Evolutionary conservation across 2,888 invertebrate genomes (phyloP), one percentile per base, ranked within the genome.

Genomic region (Mesorhabditis belari): DNA sequence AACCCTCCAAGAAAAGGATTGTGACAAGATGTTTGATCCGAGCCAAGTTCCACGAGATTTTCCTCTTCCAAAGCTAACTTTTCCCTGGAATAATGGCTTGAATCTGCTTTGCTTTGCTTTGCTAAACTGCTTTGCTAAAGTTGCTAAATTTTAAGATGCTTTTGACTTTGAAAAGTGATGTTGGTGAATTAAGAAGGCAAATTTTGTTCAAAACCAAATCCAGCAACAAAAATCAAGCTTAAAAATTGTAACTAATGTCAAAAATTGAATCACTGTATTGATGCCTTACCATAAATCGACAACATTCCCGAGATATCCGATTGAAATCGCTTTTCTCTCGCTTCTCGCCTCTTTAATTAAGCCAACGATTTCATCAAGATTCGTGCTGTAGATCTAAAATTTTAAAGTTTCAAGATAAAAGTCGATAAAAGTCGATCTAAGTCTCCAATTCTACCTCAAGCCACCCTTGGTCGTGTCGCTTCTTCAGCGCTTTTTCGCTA

Each of bases 1-100:
- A n/a, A 35, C 0, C 87, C 87, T 0, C 86, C 87, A 52, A 83
- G 82, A 77, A 83, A 86, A 0, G 86, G 86, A 73, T 86, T 86
- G 76, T 87, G 87, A 57, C 85, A 85, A 0, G 86, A 86, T 0
- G 87, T 87, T 77, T 87, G 87, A 76, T 87, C 87, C 2, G 86
- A 86, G 0, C 86, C 87, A 19, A 87, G 79, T 51, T 87, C 86
- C 0, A 83, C 86, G 27, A 87, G 75, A n/a, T 84, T 70, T 52
- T 87, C 86, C 49, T 84, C 81, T 62, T 85, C 85, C 17, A 80
- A 74, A 9, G 82, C 85, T 49, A 87, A 73, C 50, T 83, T 74
- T 73, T 86, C 86, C 86, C 86, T 84, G 60, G 17, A 64, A 54
- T 5, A 35, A 44, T 49, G 19, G 2, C 55, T 17, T 17, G 9